Evolutionary conservation across 2,888 invertebrate species (phyloP).

Genomic region (Spilarctia lutea): DNA sequence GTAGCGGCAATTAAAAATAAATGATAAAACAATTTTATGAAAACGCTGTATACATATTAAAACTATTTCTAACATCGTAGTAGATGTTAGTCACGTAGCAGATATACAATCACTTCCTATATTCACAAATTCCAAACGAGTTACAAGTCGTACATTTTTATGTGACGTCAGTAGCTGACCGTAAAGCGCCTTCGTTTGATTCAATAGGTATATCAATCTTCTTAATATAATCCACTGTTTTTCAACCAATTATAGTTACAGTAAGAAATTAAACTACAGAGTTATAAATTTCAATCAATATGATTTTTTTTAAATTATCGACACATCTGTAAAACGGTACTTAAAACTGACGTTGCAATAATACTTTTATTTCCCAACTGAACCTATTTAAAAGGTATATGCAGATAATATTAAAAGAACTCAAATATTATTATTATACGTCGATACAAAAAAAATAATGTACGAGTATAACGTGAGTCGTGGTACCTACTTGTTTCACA

Average conservation of each 20-base stretch:
- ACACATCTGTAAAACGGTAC: no score
- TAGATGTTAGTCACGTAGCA: constrained; percentile 16
- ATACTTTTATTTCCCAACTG: no score
- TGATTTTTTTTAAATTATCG: no score
- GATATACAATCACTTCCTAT: constrained; percentile 34
- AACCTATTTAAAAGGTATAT: no score
- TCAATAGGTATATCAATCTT: not conserved
- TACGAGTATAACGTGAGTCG: no score
- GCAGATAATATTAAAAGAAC: no score
- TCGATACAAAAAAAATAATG: no score
- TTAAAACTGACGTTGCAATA: no score
- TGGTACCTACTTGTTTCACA: not conserved
- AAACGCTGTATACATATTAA: constrained; percentile 9
- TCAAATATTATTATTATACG: no score
- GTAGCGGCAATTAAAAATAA: constrained; percentile 11
- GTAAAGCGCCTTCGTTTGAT: not conserved
- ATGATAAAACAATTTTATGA: not conserved
- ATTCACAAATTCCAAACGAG: constrained; percentile 51
- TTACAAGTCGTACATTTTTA: constrained; percentile 28
- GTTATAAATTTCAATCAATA: no score
- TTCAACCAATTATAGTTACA: not conserved
- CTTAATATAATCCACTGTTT: not conserved
- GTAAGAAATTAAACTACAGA: not conserved
- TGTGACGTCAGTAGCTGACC: constrained; percentile 10
- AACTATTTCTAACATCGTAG: constrained; percentile 7